A percentile compares a stretch with the other conserved stretches of the same genome.
Evolutionary conservation across 1,140 invertebrate genomes (phyloP).

Genomic region (Microplitis demolitor): DNA sequence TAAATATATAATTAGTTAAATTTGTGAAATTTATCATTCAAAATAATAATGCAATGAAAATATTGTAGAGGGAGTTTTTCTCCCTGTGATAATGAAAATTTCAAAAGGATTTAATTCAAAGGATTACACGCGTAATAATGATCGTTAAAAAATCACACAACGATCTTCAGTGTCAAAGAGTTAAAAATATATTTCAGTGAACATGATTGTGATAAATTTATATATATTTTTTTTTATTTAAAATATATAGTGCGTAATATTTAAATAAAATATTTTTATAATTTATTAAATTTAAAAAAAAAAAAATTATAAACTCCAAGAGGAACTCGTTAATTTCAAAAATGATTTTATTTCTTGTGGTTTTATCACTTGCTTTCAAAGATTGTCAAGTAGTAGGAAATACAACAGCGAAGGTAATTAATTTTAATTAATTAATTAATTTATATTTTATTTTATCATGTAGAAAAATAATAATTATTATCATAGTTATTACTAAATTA

Average conservation of each 20-base stretch:
- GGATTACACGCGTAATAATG: neutral
- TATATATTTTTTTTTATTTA: neutral
- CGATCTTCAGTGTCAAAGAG: neutral
- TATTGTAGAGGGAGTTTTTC: neutral
- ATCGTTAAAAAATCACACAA: neutral
- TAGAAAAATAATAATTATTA: no score
- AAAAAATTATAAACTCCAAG: neutral
- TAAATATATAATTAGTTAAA: neutral
- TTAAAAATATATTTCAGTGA: neutral
- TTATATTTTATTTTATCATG: neutral
- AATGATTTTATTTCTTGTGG: slow-evolving; percentile 8
- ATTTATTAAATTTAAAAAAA: neutral
- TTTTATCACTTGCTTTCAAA: slow-evolving; percentile 1
- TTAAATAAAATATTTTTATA: neutral
- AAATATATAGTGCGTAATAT: neutral
- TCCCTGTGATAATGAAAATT: neutral
- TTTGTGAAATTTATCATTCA: neutral
- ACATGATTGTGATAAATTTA: neutral
- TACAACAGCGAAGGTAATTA: slow-evolving; percentile 16
- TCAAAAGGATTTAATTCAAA: neutral
- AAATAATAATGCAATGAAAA: neutral
- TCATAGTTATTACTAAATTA: no score
- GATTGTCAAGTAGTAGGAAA: slow-evolving; percentile 19
- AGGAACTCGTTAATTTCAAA: neutral
- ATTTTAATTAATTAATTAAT: neutral